phyloP scores from a whole-genome alignment of 2,113 vertebrate species.

The Perca fluviatilis region DNA sequence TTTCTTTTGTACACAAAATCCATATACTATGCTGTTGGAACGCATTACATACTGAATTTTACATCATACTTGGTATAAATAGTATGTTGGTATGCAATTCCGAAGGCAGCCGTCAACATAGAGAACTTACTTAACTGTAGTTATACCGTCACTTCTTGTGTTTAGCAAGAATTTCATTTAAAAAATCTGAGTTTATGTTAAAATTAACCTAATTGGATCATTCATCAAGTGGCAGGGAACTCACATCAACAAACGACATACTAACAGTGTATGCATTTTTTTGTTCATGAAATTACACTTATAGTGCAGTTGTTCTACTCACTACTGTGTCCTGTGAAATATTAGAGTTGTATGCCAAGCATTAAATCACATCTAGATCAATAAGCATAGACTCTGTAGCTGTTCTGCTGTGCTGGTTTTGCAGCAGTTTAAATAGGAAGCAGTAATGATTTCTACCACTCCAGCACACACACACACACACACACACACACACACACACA shows the following conservation, averaged over 20 bases:
- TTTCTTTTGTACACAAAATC: no score
- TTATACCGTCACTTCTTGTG: not conserved
- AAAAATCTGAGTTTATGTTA: slow-evolving; percentile 13
- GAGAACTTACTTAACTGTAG: not conserved
- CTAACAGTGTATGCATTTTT: slow-evolving; percentile 24
- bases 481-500: no score
- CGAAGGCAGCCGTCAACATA: not conserved
- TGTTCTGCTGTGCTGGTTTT: slow-evolving; percentile 62
- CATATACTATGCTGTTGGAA: no score
- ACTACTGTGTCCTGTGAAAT: slow-evolving; percentile 32
- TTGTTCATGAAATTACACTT: slow-evolving; percentile 45
- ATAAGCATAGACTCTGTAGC: slow-evolving; percentile 54
- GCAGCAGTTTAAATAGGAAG: slow-evolving; percentile 51
- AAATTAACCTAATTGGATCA: slow-evolving; percentile 32
- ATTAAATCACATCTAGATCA: slow-evolving; percentile 72
- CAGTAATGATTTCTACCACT: slow-evolving; percentile 51
- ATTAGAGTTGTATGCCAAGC: slow-evolving; percentile 53
- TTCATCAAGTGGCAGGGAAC: slow-evolving; percentile 35
- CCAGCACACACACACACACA: not conserved
- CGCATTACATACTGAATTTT: no score
- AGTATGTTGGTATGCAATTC: no score
- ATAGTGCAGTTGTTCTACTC: slow-evolving; percentile 43
- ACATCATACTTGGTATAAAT: no score
- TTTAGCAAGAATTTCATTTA: slow-evolving; percentile 26
- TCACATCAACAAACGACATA: slow-evolving; percentile 13